Evolutionary conservation across 53 echinoderm and acorn worm genomes (phyloP).

Genomic region (Astropecten irregularis): DNA sequence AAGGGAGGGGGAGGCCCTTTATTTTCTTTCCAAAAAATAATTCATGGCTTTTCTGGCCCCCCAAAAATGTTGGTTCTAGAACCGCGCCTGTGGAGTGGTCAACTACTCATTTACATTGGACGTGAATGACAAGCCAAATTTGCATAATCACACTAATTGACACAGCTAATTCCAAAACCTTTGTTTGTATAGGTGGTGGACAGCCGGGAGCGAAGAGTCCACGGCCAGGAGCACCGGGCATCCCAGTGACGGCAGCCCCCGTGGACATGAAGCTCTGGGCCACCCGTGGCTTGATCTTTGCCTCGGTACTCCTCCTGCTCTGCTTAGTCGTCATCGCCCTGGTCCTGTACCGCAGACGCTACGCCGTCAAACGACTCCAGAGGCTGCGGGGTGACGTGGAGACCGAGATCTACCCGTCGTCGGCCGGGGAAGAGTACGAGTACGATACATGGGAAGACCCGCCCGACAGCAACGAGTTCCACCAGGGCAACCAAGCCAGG

Average conservation of each 20-base stretch:
- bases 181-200: too few species aligned
- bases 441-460: constrained; percentile 47
- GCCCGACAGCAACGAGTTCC: background rate
- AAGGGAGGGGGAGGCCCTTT: too few species aligned
- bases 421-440: constrained; percentile 47
- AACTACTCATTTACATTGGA: too few species aligned
- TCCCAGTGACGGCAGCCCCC: background rate
- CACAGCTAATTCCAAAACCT: too few species aligned
- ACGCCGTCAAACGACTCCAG: background rate
- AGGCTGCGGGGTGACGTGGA: background rate
- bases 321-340: constrained; percentile 1
- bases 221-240: background rate
- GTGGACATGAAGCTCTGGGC: constrained; percentile 24
- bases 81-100: too few species aligned
- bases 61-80: too few species aligned
- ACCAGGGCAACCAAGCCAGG: background rate
- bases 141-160: too few species aligned
- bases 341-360: constrained; percentile 6
- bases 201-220: too few species aligned
- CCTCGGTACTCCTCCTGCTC: background rate
- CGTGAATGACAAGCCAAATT: too few species aligned
- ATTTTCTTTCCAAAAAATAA: too few species aligned
- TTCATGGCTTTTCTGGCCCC: too few species aligned
- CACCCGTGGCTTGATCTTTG: background rate
- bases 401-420: constrained; percentile 18